A percentile compares a stretch with the other conserved stretches of the same genome.
Evolutionary conservation across 2,888 invertebrate species (phyloP).

Genomic region (Achlya flavicornis): DNA sequence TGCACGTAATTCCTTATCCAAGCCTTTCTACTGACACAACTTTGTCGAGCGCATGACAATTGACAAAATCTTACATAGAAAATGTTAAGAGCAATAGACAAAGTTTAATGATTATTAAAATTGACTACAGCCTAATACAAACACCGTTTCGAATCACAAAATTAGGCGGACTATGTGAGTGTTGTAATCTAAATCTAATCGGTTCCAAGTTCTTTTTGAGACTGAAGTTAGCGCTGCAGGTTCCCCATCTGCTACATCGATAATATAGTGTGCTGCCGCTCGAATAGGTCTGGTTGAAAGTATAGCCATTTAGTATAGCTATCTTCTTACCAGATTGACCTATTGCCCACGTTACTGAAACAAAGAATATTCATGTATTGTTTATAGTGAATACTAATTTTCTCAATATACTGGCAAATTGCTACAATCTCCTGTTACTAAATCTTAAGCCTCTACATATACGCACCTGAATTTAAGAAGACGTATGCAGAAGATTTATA

Average conservation of each 20-base stretch:
- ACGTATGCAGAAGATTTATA: too few relatives aligned
- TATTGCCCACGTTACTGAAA: slow-evolving; percentile 30
- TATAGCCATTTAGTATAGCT: slow-evolving; percentile 36
- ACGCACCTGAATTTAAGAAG: too few relatives aligned
- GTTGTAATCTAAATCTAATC: not conserved
- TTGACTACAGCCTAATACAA: not conserved
- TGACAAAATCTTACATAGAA: too few relatives aligned
- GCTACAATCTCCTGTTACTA: too few relatives aligned
- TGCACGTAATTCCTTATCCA: too few relatives aligned
- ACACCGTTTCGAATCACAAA: not conserved
- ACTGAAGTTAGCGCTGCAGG: slow-evolving; percentile 3
- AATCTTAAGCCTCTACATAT: too few relatives aligned
- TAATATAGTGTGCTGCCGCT: not conserved
- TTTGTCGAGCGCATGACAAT: too few relatives aligned
- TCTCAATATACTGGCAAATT: too few relatives aligned
- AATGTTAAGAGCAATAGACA: too few relatives aligned
- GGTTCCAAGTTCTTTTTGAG: not conserved
- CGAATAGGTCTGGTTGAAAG: slow-evolving; percentile 19
- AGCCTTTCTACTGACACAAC: too few relatives aligned
- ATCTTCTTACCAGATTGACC: slow-evolving; percentile 31
- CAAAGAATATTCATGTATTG: too few relatives aligned
- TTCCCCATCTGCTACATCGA: not conserved
- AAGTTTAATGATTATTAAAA: not conserved
- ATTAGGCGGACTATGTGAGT: not conserved
- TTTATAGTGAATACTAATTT: too few relatives aligned